phyloP scores from a whole-genome alignment of 2,797 vertebrate genomes.

The Lagocephalus sceleratus region DNA sequence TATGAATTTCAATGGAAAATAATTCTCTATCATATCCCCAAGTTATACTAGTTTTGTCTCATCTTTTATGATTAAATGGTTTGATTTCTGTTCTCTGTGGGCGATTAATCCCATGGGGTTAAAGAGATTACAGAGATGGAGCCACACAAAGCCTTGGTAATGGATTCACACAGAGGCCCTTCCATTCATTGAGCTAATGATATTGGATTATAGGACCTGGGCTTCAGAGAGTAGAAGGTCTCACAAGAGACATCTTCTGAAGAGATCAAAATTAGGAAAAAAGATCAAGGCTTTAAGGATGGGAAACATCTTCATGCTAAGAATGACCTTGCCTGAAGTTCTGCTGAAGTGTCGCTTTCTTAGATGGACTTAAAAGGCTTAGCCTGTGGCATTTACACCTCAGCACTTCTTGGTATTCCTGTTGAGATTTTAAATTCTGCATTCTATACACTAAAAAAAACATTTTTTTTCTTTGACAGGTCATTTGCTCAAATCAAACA shows the following conservation, averaged over 20 bases:
- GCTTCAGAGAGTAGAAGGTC: constrained; percentile 40
- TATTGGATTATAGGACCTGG: constrained; percentile 54
- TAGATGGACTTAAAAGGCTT: constrained; percentile 25
- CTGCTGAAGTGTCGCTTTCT: constrained; percentile 18
- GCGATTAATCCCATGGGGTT: constrained; percentile 73
- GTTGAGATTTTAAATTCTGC: constrained; percentile 20
- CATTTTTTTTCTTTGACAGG: no score
- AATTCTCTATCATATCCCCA: constrained; percentile 62
- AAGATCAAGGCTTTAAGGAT: constrained; percentile 13
- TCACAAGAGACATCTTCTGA: constrained; percentile 26
- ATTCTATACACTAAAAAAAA: background rate
- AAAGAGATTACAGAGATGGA: constrained; percentile 63
- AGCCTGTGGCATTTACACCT: constrained; percentile 34
- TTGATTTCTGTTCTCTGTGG: constrained; percentile 70
- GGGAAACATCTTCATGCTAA: constrained; percentile 14
- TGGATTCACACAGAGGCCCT: constrained; percentile 66
- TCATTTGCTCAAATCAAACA: background rate
- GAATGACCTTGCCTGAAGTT: constrained; percentile 20
- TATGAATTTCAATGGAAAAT: constrained; percentile 67
- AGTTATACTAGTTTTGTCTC: constrained; percentile 64
- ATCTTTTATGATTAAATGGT: constrained; percentile 72
- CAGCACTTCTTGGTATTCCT: constrained; percentile 34
- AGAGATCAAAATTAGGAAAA: constrained; percentile 9
- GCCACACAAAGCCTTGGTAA: constrained; percentile 54
- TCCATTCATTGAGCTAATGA: constrained; percentile 67